Percentiles rank a stretch among this genome's conserved stretches.
phyloP scores from a whole-genome alignment of 2,113 vertebrate species.

The Larimichthys polyactis region DNA sequence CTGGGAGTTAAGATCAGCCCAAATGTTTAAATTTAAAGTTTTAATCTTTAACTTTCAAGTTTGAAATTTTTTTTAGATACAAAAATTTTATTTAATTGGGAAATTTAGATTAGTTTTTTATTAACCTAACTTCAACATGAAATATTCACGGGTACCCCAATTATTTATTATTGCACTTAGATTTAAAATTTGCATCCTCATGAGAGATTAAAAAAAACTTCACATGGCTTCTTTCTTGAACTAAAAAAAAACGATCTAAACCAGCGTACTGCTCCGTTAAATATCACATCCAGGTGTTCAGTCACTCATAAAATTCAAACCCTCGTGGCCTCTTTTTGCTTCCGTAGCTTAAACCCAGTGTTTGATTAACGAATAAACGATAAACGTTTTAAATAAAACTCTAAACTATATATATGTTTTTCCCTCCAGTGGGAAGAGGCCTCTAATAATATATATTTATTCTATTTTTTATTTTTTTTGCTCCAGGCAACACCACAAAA shows the following conservation, averaged over 20 bases:
- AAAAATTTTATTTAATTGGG: too few relatives aligned
- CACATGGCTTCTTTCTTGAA: neutral
- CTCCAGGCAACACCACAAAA: constrained; percentile 82
- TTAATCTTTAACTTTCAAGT: too few relatives aligned
- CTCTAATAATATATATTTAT: constrained; percentile 51
- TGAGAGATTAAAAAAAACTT: neutral
- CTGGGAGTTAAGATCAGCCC: neutral
- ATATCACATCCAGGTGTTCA: neutral
- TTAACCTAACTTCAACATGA: too few relatives aligned
- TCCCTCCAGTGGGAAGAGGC: constrained; percentile 55
- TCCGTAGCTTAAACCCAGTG: constrained; percentile 73
- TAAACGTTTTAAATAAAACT: constrained; percentile 70
- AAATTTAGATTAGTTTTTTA: too few relatives aligned
- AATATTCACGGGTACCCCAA: too few relatives aligned
- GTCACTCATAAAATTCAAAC: constrained; percentile 8
- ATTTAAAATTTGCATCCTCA: neutral
- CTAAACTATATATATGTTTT: constrained; percentile 45
- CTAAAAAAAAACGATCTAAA: too few relatives aligned
- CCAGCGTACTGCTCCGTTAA: neutral
- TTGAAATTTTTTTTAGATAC: too few relatives aligned
- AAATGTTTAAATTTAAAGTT: too few relatives aligned
- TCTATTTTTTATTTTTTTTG: constrained; percentile 54
- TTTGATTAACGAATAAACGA: constrained; percentile 70
- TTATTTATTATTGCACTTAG: neutral
- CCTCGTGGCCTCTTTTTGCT: constrained; percentile 3